These are phyloP conservation scores for Porites lobata DNA, from an alignment of 92 coral and sea anemone species.

Conservation along the genomic window DNA sequence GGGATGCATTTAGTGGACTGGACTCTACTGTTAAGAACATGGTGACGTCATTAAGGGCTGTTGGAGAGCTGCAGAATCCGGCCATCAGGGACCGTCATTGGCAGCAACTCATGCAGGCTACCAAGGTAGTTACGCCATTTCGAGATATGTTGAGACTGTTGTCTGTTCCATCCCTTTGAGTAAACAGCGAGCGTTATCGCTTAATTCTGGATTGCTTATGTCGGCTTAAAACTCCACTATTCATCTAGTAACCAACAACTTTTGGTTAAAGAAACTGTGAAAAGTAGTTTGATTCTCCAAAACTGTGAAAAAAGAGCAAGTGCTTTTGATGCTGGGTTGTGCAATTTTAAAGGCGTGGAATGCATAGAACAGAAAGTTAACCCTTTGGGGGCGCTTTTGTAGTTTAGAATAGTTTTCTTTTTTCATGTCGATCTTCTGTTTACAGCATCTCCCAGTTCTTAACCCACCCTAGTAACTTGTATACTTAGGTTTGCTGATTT, in stretches of 20 bases:
- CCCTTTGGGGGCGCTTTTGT: no score
- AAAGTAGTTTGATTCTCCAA: no score
- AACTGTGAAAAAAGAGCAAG: no score
- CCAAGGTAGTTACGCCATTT: slow-evolving; percentile 76
- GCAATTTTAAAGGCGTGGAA: no score
- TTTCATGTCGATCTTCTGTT: no score
- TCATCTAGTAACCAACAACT: no score
- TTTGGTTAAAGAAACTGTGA: no score
- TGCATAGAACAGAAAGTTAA: no score
- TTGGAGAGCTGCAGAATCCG: slow-evolving; percentile 98
- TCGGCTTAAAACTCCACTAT: no score
- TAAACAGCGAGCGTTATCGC: not conserved
- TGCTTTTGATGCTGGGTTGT: no score
- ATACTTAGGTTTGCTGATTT: not conserved
- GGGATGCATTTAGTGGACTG: slow-evolving; percentile 97
- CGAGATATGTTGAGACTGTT: not conserved
- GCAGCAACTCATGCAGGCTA: slow-evolving; percentile 99
- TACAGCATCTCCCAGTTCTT: not conserved
- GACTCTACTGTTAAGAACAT: slow-evolving; percentile 99
- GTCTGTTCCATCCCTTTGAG: not conserved
- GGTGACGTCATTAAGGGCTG: slow-evolving; percentile 99
- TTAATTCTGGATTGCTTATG: not conserved
- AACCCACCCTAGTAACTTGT: not conserved
- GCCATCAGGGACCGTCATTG: slow-evolving; percentile 99
- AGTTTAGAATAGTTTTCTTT: no score